Evolutionary conservation across 2,888 invertebrate species (phyloP).

Genomic region (Corbicula japonica): DNA sequence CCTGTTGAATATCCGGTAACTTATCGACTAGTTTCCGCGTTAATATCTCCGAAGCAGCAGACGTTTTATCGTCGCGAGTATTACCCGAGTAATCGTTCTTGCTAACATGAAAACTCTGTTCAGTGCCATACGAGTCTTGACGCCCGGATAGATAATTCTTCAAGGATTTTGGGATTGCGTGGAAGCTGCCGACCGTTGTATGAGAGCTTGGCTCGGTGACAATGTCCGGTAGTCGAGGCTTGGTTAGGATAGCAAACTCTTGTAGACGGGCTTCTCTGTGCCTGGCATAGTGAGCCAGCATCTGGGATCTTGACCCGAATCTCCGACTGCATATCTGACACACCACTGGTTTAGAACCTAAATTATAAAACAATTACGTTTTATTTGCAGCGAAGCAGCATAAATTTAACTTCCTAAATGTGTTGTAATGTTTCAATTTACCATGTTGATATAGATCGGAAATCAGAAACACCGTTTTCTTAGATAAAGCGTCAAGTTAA

Average conservation of each 20-base stretch:
- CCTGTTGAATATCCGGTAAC: too few relatives aligned
- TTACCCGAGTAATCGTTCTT: not conserved
- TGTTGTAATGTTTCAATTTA: too few relatives aligned
- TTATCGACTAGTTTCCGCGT: too few relatives aligned
- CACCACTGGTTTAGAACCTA: conserved; percentile 53
- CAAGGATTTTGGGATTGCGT: conserved; percentile 31
- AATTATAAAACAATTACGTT: conserved; percentile 1
- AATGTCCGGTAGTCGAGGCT: conserved; percentile 29
- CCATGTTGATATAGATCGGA: too few relatives aligned
- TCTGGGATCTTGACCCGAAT: conserved; percentile 41
- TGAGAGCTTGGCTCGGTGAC: conserved; percentile 29
- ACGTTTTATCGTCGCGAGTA: too few relatives aligned
- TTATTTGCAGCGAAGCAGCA: too few relatives aligned
- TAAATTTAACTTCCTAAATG: too few relatives aligned
- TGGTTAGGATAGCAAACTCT: conserved; percentile 45
- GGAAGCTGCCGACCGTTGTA: conserved; percentile 42
- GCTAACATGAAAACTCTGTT: conserved; percentile 43
- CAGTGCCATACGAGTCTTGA: conserved; percentile 41
- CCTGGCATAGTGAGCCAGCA: conserved; percentile 50
- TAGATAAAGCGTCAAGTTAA: too few relatives aligned
- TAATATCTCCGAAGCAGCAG: too few relatives aligned
- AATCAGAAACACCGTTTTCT: too few relatives aligned
- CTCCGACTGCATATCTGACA: conserved; percentile 52
- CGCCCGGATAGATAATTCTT: conserved; percentile 28
- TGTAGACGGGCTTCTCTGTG: conserved; percentile 56